phyloP scores from a whole-genome alignment of 2,797 vertebrate species.

The Periparus ater region DNA sequence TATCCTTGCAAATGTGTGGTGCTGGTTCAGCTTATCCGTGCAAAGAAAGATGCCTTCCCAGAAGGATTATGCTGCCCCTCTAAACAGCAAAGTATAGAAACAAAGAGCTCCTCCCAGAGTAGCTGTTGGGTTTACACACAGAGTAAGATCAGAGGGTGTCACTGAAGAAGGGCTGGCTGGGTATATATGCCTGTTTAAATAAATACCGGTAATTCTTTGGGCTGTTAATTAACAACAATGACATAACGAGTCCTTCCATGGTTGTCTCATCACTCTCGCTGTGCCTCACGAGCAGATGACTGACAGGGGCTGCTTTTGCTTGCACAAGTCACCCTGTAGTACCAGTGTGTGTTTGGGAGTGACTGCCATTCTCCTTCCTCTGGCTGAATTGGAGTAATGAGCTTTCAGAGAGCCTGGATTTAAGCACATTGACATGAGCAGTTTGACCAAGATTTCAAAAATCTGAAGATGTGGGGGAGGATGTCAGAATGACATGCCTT shows the following conservation, averaged over 20 bases:
- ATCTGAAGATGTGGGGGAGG: background rate
- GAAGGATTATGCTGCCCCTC: background rate
- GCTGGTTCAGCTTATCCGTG: background rate
- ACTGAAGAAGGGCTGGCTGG: background rate
- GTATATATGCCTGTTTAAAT: background rate
- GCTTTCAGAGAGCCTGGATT: background rate
- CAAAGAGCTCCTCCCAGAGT: background rate
- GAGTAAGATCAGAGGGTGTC: background rate
- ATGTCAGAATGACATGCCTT: background rate
- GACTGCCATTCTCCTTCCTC: background rate
- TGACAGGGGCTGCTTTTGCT: background rate
- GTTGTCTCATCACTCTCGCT: background rate
- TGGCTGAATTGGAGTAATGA: background rate
- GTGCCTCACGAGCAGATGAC: background rate
- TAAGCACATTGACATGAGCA: background rate
- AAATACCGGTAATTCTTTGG: background rate
- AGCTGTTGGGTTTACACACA: background rate
- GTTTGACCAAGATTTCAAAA: background rate
- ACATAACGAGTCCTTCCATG: background rate
- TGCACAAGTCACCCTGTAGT: background rate
- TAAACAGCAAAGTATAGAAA: background rate
- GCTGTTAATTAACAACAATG: background rate
- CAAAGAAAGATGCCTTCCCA: background rate
- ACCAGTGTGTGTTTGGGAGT: fast-evolving
- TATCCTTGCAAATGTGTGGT: background rate